Conservation (phyloP, 1,140 invertebrate species). For the Drosophila trapezifrons region DNA sequence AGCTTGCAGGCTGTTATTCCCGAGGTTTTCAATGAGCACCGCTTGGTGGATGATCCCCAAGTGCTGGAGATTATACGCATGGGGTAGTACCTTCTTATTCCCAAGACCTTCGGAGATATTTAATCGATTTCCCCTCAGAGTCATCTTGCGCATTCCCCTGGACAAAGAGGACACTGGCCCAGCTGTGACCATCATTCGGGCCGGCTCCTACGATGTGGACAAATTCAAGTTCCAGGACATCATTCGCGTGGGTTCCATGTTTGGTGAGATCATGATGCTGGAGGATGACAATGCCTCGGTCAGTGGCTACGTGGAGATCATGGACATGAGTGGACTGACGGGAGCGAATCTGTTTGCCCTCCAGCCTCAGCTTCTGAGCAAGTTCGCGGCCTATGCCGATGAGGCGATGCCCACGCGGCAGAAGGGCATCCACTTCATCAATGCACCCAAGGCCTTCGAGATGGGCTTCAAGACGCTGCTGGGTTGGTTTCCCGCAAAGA, state of each 20-base stretch:
- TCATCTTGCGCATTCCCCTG: constrained; percentile 68
- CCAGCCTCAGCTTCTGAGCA: constrained; percentile 85
- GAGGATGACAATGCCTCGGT: constrained; percentile 84
- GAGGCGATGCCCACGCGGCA: constrained; percentile 86
- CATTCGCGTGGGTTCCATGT: constrained; percentile 78
- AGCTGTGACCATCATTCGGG: constrained; percentile 84
- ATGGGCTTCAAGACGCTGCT: constrained; percentile 84
- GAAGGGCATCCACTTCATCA: constrained; percentile 85
- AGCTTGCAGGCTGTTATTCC: constrained; percentile 86
- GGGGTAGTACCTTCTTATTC: constrained; percentile 77
- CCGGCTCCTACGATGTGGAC: constrained; percentile 70
- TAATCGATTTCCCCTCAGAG: constrained; percentile 21
- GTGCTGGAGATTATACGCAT: constrained; percentile 84
- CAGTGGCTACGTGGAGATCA: constrained; percentile 80
- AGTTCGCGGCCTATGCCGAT: constrained; percentile 85
- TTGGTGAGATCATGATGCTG: constrained; percentile 82
- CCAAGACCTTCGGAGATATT: no score
- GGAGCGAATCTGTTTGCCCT: constrained; percentile 85
- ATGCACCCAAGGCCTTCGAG: constrained; percentile 85
- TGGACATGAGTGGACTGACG: constrained; percentile 84
- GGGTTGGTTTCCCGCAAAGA: constrained; percentile 81
- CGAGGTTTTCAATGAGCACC: constrained; percentile 85
- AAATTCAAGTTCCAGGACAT: constrained; percentile 80
- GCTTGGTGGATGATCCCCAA: constrained; percentile 70
- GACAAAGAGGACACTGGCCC: constrained; percentile 75